Evolutionary conservation across 2,797 vertebrate genomes (phyloP), one percentile per base, ranked within the genome.

Genomic region (Molossus alvarezi): DNA sequence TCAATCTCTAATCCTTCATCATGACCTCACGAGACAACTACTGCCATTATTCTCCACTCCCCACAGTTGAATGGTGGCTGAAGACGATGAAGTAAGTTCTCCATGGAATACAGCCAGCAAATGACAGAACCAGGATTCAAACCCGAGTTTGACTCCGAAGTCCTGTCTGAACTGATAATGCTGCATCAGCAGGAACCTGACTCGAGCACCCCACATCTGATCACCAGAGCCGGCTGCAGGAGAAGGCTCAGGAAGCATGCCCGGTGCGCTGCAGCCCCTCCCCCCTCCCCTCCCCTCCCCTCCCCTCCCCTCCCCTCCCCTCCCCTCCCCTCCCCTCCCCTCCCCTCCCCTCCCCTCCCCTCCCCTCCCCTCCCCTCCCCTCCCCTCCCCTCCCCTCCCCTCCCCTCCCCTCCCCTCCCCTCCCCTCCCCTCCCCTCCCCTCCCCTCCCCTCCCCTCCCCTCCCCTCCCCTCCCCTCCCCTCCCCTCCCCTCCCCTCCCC

Each of bases 1-100:
- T 97, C 72, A 69, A 45, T 73, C 23, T 86, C 82, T 82, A 77
- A 53, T 58, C 73, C 58, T 91, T 91, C 67, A 76, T 89, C 37
- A 51, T 0, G 17, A 77, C 13, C 53, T 77, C 93, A 25, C 18
- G 48, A 82, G 60, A 72, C 18, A 90, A 83, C 33, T 11, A 65
- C 45, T 91, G 71, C 83, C 64, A 73, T 37, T 60, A 81, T 55
- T 76, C 57, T 87, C 60, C 53, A 33, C 58, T 82, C 85, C 65
- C 4, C 33, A 33, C 33, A 73, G 33, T 73, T 60, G 45, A 94
- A 86, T 75, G 6, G 10, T 48, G n/a, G 41, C 29, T 92, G 25
- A 69, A 65, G 79, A 77, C 83, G 51, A 83, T 45, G 58, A 77
- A 64, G 27, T 83, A 83, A 91, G 37, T 62, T 67, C 80, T 9